Conservation (phyloP, 2,113 vertebrate species). For the Erythrocercus mccallii region DNA sequence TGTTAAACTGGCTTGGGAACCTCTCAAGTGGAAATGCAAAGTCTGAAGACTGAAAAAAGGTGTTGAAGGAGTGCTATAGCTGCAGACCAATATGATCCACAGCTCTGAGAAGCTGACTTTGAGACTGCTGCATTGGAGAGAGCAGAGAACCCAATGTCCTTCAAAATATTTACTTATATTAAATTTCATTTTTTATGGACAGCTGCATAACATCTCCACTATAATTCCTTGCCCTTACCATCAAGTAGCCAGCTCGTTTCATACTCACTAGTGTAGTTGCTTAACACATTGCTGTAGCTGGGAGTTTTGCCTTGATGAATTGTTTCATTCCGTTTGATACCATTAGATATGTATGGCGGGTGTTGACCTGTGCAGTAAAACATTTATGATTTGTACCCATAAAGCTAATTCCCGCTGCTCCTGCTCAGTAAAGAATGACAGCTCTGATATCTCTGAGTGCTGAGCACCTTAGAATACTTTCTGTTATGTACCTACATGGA, state of each 20-base stretch:
- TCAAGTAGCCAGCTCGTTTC: not conserved
- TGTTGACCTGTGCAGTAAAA: slow-evolving; percentile 8
- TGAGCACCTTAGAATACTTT: not conserved
- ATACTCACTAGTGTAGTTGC: not conserved
- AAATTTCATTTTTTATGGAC: slow-evolving; percentile 3
- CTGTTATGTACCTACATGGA: not conserved
- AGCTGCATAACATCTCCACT: not conserved
- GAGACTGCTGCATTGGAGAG: not conserved
- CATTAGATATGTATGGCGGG: not conserved
- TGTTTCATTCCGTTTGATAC: slow-evolving; percentile 15
- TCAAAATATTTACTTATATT: not conserved
- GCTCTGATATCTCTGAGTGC: not conserved
- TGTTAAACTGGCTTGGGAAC: not conserved
- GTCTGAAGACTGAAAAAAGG: not conserved
- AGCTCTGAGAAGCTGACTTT: not conserved
- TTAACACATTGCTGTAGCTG: not conserved
- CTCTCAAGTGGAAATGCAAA: not conserved
- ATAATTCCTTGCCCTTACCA: not conserved
- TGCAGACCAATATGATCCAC: not conserved
- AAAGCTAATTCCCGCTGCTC: not conserved
- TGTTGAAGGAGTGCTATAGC: not conserved
- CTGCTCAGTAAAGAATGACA: not conserved
- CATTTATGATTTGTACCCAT: not conserved
- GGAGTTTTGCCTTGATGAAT: not conserved
- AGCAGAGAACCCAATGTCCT: not conserved